These are phyloP conservation scores for Aptenodytes patagonicus DNA, from an alignment of 2,113 vertebrate genomes.

Conservation along the genomic window DNA sequence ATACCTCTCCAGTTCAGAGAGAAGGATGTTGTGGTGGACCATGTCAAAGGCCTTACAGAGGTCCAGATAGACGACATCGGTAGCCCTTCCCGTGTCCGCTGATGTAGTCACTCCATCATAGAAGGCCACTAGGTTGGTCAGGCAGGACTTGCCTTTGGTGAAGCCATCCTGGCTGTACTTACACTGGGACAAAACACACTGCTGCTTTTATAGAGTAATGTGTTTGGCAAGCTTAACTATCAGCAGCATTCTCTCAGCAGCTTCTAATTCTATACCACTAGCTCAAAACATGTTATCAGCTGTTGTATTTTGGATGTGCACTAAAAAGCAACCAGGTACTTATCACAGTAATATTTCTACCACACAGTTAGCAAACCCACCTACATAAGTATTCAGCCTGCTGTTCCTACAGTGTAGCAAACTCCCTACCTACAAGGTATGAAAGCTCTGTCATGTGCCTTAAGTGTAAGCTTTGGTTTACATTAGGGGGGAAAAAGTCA, in stretches of 20 bases:
- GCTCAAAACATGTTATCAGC: background rate
- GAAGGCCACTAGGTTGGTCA: too few species aligned
- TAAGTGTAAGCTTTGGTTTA: background rate
- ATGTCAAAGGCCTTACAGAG: too few species aligned
- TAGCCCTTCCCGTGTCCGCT: too few species aligned
- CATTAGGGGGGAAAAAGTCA: background rate
- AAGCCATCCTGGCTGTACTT: background rate
- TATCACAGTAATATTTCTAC: background rate
- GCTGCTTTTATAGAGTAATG: background rate
- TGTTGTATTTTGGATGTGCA: background rate
- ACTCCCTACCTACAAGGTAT: background rate
- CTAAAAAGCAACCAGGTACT: background rate
- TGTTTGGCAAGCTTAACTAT: background rate
- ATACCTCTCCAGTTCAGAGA: too few species aligned
- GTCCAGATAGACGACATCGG: too few species aligned
- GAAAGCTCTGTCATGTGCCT: background rate
- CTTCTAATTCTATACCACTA: background rate
- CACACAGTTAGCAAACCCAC: background rate
- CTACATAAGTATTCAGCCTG: background rate
- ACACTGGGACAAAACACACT: background rate
- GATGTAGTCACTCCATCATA: too few species aligned
- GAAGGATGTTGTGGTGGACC: too few species aligned
- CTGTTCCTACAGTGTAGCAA: background rate
- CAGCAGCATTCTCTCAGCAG: background rate
- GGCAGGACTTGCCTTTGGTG: too few species aligned